Evolutionary conservation across 2,888 invertebrate species (phyloP).

Genomic region (Pandemis heparana): DNA sequence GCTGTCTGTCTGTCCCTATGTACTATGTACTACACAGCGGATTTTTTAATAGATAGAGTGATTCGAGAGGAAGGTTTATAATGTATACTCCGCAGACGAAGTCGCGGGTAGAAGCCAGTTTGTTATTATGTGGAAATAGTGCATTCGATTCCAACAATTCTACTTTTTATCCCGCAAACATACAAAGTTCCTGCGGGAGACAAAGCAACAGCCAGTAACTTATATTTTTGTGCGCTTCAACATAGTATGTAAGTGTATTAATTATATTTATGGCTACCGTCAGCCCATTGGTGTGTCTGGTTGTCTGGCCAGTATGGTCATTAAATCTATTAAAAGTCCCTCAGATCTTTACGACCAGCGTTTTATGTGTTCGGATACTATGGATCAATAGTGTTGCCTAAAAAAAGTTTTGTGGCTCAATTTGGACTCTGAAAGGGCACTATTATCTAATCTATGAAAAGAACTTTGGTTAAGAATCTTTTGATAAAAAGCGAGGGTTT

Average conservation of each 20-base stretch:
- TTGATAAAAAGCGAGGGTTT: slow-evolving; percentile 1
- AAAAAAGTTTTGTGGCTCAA: slow-evolving; percentile 15
- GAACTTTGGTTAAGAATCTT: background rate
- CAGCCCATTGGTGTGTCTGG: background rate
- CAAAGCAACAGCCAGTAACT: too few relatives aligned
- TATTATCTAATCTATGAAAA: slow-evolving; percentile 5
- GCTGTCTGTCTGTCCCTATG: too few relatives aligned
- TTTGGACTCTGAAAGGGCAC: background rate
- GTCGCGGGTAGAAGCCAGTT: too few relatives aligned
- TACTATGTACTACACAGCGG: too few relatives aligned
- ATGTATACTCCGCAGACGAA: too few relatives aligned
- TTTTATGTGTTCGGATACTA: slow-evolving; percentile 28
- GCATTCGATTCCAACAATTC: too few relatives aligned
- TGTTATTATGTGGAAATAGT: too few relatives aligned
- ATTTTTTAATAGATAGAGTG: too few relatives aligned
- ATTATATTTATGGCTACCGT: slow-evolving; percentile 13
- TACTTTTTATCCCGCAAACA: too few relatives aligned
- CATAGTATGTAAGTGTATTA: background rate
- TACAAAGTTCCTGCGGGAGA: too few relatives aligned
- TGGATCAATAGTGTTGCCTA: slow-evolving; percentile 24
- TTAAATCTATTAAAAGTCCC: slow-evolving; percentile 42
- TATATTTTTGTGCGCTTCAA: background rate
- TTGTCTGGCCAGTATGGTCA: slow-evolving; percentile 17
- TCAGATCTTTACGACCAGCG: slow-evolving; percentile 37
- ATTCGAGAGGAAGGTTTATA: too few relatives aligned